Base-by-base conservation (phyloP, 2,888 invertebrate genomes). In the Chirona hameri region DNA sequence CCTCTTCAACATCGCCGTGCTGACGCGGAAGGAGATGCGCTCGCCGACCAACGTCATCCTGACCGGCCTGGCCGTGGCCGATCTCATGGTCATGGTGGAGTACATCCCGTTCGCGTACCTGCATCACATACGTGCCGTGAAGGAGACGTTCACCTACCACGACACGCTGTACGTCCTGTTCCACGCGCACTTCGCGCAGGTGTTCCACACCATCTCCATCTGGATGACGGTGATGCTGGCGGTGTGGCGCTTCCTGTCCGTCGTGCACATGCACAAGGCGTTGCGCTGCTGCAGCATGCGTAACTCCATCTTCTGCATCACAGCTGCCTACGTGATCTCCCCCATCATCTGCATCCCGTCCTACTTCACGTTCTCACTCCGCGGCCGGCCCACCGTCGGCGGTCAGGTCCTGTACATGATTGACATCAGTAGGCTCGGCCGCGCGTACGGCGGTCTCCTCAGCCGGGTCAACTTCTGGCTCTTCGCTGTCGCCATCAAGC, bases 171-270 rank as follows among this genome's bases (percentile, higher is more conserved):
- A 94, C 88, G 94, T 95, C 29, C 91, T 95, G 85, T 94, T 97
- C 86, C 97, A 97, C 88, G 95, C 95, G 46, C 93, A 95, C 86
- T 96, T 96, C 88, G 93, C 94, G 31, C 96, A 97, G 84, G 91
- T 94, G 79, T 91, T 94, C 84, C 95, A 95, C 88, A 97, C 97
- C 0, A 94, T 97, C 85, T 95, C 97, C 4, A 97, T 97, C 85
- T 97, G 96, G 92, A 89, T 98, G 85, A 98, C 98, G 0, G 94
- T 98, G 1, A 94, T 95, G 0, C 88, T 98, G 84, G 98, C 98
- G 0, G 93, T 97, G 15, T 98, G 98, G 95, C 91, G 98, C 5
- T 97, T 95, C 87, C 92, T 96, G 81, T 94, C 94, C 27, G 93
- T 96, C 83, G 95, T 93, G 0, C 92, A 92, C 87, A 96, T 96